phyloP scores from a whole-genome alignment of 2,888 invertebrate genomes.

The Torymus texanus region DNA sequence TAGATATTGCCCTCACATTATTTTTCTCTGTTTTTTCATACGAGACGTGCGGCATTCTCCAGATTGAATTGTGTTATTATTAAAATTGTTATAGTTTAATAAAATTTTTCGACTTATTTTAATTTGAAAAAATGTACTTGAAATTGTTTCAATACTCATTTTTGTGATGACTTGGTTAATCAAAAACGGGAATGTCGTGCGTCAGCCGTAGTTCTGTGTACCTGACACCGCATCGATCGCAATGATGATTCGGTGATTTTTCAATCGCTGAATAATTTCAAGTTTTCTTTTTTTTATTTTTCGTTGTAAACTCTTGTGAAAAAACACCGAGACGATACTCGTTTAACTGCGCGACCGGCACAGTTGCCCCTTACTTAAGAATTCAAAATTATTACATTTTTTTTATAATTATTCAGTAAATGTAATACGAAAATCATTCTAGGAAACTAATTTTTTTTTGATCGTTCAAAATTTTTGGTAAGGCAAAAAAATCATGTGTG shows the following conservation, averaged over 20 bases:
- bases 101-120: too few relatives aligned
- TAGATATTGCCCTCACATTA: slow-evolving; percentile 54
- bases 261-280: slow-evolving; percentile 44
- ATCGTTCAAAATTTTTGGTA: neutral
- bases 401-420: neutral
- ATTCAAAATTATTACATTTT: neutral
- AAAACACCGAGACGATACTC: neutral
- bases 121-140: neutral
- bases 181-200: slow-evolving; percentile 55
- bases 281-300: neutral
- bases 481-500: slow-evolving; percentile 58
- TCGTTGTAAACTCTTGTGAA: neutral
- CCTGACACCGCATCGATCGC: slow-evolving; percentile 67
- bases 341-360: slow-evolving; percentile 56
- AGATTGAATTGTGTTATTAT: too few relatives aligned
- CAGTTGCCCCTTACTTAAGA: slow-evolving; percentile 60
- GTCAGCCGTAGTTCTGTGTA: slow-evolving; percentile 66
- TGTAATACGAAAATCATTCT: neutral
- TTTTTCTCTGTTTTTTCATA: slow-evolving; percentile 59
- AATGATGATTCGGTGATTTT: slow-evolving; percentile 58
- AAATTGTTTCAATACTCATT: slow-evolving; percentile 18
- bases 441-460: neutral
- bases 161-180: neutral
- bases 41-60: slow-evolving; percentile 50
- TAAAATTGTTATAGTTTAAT: too few relatives aligned